Evolutionary conservation across 1,140 invertebrate genomes (phyloP).

Genomic region (Galleria mellonella): DNA sequence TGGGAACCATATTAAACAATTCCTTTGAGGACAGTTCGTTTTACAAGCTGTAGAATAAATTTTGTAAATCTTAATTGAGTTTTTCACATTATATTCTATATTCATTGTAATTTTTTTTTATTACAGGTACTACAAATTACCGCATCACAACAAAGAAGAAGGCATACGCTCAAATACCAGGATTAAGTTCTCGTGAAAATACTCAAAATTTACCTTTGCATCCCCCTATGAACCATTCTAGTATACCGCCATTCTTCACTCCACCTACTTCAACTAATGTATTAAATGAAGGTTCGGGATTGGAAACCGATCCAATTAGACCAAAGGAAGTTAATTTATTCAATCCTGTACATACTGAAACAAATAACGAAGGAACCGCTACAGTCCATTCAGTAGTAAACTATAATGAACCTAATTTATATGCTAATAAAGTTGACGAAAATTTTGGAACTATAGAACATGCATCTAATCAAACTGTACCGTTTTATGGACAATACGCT

Average conservation of each 20-base stretch:
- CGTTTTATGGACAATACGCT: neutral
- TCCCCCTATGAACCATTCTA: conserved; percentile 5
- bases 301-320: conserved; percentile 2
- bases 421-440: neutral
- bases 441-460: too few species aligned
- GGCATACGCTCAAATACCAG: conserved; percentile 76
- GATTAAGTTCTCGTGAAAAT: conserved; percentile 37
- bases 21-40: too few species aligned
- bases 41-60: too few species aligned
- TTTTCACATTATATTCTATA: neutral
- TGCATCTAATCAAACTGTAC: neutral
- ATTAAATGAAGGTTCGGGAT: neutral
- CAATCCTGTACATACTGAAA: neutral
- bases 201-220: conserved; percentile 1
- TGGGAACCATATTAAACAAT: too few species aligned
- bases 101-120: conserved; percentile 17
- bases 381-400: neutral
- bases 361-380: neutral
- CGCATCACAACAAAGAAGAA: conserved; percentile 73
- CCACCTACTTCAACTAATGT: neutral
- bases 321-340: neutral
- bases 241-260: neutral
- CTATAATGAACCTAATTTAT: conserved; percentile 1
- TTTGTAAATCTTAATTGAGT: too few species aligned
- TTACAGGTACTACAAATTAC: conserved; percentile 68